Percentiles rank a stretch among this genome's conserved stretches.
Conservation (phyloP, 2,113 vertebrate genomes). For the Echinops telfairi region DNA sequence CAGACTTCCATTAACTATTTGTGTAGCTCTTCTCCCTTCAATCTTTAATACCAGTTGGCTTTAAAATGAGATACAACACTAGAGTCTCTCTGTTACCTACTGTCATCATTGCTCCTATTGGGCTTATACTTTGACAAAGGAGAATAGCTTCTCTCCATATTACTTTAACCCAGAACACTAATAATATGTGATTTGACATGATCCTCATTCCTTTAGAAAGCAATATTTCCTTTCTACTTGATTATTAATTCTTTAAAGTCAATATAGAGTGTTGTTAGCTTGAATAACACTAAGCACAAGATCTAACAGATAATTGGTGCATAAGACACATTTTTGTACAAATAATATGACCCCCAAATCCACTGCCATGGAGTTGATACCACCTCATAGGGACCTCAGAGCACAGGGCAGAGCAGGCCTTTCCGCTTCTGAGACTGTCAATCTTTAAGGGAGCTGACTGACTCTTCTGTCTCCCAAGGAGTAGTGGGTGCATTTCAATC, state of each 20-base stretch:
- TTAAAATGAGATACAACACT: not conserved
- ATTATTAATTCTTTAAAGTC: not conserved
- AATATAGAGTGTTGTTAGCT: not conserved
- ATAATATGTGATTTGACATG: conserved; percentile 8
- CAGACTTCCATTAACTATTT: not conserved
- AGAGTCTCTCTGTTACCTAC: not conserved
- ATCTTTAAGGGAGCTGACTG: too few species aligned
- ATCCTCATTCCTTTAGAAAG: not conserved
- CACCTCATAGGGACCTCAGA: too few species aligned
- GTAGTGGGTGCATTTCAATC: too few species aligned
- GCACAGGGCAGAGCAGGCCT: too few species aligned
- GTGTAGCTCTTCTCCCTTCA: not conserved
- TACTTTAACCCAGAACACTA: not conserved
- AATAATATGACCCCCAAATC: not conserved
- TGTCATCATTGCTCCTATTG: not conserved
- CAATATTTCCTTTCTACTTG: conserved; percentile 18
- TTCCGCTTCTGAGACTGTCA: too few species aligned
- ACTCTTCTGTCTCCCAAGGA: too few species aligned
- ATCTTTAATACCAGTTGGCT: not conserved
- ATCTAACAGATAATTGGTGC: not conserved
- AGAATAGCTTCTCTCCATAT: not conserved
- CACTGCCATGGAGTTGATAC: too few species aligned
- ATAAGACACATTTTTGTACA: not conserved
- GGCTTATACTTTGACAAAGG: conserved; percentile 25
- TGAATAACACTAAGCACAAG: not conserved